phyloP scores from a whole-genome alignment of 2,888 invertebrate genomes.

The Diadegma fenestrale region DNA sequence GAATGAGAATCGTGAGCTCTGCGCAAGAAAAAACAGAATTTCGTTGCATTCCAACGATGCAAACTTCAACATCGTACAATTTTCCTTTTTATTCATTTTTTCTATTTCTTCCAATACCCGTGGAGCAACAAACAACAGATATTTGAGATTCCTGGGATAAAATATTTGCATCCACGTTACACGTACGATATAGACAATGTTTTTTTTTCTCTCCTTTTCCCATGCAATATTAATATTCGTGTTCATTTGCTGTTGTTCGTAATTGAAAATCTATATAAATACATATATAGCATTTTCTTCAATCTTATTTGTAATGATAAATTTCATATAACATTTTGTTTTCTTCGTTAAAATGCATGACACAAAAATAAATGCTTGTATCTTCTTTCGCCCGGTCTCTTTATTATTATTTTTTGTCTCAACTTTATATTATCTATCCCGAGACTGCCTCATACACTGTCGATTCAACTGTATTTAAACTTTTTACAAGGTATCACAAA shows the following conservation, averaged over 20 bases:
- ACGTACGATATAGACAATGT: slow-evolving; percentile 71
- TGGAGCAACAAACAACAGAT: slow-evolving; percentile 77
- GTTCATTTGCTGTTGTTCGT: slow-evolving; percentile 68
- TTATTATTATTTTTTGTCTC: slow-evolving; percentile 28
- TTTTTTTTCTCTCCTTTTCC: slow-evolving; percentile 64
- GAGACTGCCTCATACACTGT: slow-evolving; percentile 65
- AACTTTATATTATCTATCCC: slow-evolving; percentile 15
- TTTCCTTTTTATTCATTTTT: slow-evolving; percentile 50
- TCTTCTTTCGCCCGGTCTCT: slow-evolving; percentile 64
- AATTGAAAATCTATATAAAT: slow-evolving; percentile 63
- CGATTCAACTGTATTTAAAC: slow-evolving; percentile 72
- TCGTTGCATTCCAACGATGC: too few species aligned
- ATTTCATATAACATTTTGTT: slow-evolving; percentile 67
- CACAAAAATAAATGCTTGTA: slow-evolving; percentile 85
- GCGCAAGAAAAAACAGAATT: too few species aligned
- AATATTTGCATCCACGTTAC: slow-evolving; percentile 72
- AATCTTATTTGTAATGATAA: slow-evolving; percentile 58
- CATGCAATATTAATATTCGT: slow-evolving; percentile 62
- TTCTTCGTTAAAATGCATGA: slow-evolving; percentile 83
- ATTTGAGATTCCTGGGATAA: slow-evolving; percentile 82
- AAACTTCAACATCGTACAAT: too few species aligned
- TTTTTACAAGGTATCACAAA: slow-evolving; percentile 84
- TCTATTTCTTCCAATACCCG: slow-evolving; percentile 66
- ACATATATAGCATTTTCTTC: slow-evolving; percentile 53
- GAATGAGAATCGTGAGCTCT: too few species aligned